Conservation (phyloP, 2,797 vertebrate species). For the Hypotaenidia okinawae region DNA sequence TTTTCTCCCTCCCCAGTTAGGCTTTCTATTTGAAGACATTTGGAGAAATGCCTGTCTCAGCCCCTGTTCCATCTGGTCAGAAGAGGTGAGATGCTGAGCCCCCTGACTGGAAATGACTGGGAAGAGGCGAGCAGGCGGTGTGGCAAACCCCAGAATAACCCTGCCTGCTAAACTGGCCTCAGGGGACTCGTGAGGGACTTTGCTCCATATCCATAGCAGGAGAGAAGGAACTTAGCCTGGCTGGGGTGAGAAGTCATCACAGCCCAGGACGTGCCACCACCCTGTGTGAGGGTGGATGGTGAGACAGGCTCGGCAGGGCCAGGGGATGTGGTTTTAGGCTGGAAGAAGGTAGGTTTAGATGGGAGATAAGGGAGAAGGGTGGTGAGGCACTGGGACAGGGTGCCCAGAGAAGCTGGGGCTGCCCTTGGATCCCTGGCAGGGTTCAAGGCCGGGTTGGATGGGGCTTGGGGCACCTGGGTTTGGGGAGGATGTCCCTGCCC, state of each 20-base stretch:
- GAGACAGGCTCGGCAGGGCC: not conserved
- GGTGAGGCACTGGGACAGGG: not conserved
- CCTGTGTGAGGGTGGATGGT: not conserved
- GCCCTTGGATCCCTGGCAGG: not conserved
- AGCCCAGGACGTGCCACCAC: not conserved
- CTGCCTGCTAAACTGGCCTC: not conserved
- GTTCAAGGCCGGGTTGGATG: rapidly evolving
- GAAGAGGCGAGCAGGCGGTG: not conserved
- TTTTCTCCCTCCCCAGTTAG: not conserved
- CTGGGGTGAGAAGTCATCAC: not conserved
- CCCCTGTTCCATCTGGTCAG: constrained; percentile 32
- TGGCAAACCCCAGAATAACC: constrained; percentile 29
- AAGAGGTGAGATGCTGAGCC: not conserved
- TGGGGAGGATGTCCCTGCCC: not conserved
- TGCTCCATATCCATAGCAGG: rapidly evolving
- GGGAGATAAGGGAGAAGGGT: not conserved
- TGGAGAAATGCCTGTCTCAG: constrained; percentile 12
- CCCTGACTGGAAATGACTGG: not conserved
- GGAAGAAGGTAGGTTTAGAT: not conserved
- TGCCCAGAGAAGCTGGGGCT: not conserved
- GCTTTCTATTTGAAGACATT: constrained; percentile 31
- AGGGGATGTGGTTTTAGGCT: not conserved
- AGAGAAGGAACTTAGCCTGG: not conserved
- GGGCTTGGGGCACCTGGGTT: not conserved
- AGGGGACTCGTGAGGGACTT: not conserved